Evolutionary conservation across 2,888 invertebrate species (phyloP).

Genomic region (Ormyrus rosae): DNA sequence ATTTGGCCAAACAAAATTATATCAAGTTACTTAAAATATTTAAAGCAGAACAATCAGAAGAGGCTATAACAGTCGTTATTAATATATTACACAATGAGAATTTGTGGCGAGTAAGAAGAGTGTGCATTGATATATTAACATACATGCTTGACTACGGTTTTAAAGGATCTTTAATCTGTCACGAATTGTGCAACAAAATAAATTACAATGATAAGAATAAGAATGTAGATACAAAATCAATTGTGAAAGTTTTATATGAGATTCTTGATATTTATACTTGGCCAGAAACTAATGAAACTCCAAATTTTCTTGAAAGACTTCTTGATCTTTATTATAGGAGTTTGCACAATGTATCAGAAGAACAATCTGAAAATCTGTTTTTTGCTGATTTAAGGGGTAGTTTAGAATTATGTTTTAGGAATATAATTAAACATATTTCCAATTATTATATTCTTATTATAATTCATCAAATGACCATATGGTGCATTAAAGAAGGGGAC

Average conservation of each 20-base stretch:
- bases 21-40: conserved; percentile 62
- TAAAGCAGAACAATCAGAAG: conserved; percentile 67
- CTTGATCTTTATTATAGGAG: conserved; percentile 77
- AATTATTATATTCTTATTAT: conserved; percentile 74
- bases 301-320: conserved; percentile 75
- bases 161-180: conserved; percentile 59
- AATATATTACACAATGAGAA: conserved; percentile 72
- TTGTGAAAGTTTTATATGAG: conserved; percentile 77
- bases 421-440: conserved; percentile 77
- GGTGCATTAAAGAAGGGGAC: conserved; percentile 76
- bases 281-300: conserved; percentile 75
- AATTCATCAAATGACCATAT: conserved; percentile 77
- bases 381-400: conserved; percentile 76
- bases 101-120: conserved; percentile 75
- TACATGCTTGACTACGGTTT: conserved; percentile 65
- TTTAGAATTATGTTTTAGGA: conserved; percentile 78
- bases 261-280: conserved; percentile 77
- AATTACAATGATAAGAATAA: conserved; percentile 63
- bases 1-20: conserved; percentile 63
- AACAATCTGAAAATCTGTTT: conserved; percentile 55
- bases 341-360: conserved; percentile 65
- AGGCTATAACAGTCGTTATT: conserved; percentile 71
- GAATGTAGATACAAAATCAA: conserved; percentile 74
- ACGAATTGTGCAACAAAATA: conserved; percentile 64
- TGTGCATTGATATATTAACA: conserved; percentile 71